Evolutionary conservation across 2,888 invertebrate genomes (phyloP), one percentile per base, ranked within the genome.

Genomic region (Platerodrilus igneus): DNA sequence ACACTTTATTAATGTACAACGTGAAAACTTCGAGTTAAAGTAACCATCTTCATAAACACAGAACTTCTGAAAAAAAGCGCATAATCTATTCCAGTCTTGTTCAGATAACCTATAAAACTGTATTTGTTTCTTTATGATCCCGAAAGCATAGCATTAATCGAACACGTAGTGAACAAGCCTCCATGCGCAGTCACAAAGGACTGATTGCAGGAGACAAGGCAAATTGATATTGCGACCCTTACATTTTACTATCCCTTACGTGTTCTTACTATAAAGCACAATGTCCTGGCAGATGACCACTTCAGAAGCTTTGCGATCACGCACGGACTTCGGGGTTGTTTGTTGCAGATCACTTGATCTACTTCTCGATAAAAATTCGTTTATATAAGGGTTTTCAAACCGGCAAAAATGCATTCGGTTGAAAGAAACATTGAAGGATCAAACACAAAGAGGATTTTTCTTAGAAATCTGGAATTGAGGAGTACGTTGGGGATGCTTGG

Each of bases 311-410:
- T 28, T 21, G 23, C 36, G 36, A 36, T 44, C 44, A 44, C 44
- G 44, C 44, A 44, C 40, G 39, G 40, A 29, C 40, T 41, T 7
- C 5, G 35, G n/a, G 40, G 44, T 39, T 44, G 44, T 44, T 44
- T 40, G 44, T 40, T 36, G 36, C 44, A 44, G 44, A 44, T 44
- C 44, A 33, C 40, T 44, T 39, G 44, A 44, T 44, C 40, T 37
- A 44, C 33, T 44, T 40, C 31, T 20, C 29, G 37, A 40, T 36
- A 44, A 29, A n/a, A 44, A 44, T 40, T 36, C 36, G 44, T 44
- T 40, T 40, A 40, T 43, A 35, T 30, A 28, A 34, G 41, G 28
- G 33, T 31, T 36, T 41, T 37, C 37, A 33, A n/a, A 37, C 35
- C 41, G 31, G 37, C 21, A 33, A 41, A 35, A 25, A 41, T 36